These are phyloP conservation scores for Phoebastria nigripes DNA, from an alignment of 2,797 vertebrate species.

Conservation along the genomic window DNA sequence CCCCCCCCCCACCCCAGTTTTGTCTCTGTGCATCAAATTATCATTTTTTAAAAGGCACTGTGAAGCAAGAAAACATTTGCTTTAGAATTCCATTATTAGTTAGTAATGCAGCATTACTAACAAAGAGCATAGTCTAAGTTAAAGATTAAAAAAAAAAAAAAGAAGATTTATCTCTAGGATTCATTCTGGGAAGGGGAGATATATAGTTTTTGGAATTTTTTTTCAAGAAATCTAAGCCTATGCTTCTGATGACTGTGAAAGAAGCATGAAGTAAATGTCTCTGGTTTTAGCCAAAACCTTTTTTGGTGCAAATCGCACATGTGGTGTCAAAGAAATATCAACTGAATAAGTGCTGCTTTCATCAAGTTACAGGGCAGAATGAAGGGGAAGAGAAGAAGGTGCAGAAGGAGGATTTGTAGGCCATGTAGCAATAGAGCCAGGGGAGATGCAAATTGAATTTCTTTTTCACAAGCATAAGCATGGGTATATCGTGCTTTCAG, in stretches of 20 bases:
- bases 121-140: not conserved
- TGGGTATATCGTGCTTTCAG: not conserved
- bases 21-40: constrained; percentile 35
- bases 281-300: constrained; percentile 32
- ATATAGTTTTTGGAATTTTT: not conserved
- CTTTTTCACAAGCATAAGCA: not conserved
- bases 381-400: constrained; percentile 5
- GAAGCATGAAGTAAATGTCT: constrained; percentile 23
- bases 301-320: constrained; percentile 41
- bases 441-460: not conserved
- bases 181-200: not conserved
- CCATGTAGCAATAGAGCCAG: not conserved
- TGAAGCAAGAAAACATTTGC: not conserved
- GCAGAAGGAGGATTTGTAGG: not conserved
- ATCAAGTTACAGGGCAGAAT: not conserved
- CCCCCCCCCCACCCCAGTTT: not conserved
- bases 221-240: not conserved
- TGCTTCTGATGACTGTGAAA: not conserved
- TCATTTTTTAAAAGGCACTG: not conserved
- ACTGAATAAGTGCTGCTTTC: constrained; percentile 2
- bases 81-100: not conserved
- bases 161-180: not conserved
- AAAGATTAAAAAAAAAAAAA: not conserved
- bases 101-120: not conserved
- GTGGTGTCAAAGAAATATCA: constrained; percentile 31